These are phyloP conservation scores for Pelobates fuscus DNA, from an alignment of 2,113 vertebrate genomes.

Conservation along the genomic window DNA sequence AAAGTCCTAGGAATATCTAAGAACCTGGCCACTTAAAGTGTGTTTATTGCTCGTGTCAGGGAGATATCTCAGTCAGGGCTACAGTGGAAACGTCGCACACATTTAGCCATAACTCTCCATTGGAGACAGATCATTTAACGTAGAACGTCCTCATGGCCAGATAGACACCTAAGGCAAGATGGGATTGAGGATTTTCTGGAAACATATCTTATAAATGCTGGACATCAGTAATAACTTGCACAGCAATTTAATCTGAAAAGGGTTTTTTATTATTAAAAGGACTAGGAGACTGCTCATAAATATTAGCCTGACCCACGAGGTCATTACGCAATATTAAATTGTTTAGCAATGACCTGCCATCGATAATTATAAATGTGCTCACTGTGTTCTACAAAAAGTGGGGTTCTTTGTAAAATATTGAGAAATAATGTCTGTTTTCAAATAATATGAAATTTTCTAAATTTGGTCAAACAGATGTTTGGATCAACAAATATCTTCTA, in stretches of 20 bases:
- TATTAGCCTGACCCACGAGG: constrained; percentile 6
- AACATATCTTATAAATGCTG: constrained; percentile 13
- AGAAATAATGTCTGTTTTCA: no score
- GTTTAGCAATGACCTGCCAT: no score
- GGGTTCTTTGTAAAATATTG: no score
- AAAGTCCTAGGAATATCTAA: no score
- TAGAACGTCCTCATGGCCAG: not conserved
- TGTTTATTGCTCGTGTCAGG: not conserved
- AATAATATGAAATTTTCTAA: no score
- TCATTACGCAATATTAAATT: not conserved
- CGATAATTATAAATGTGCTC: no score
- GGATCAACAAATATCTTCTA: no score
- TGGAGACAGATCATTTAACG: not conserved
- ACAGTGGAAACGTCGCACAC: constrained; percentile 10
- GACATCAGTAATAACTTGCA: constrained; percentile 22
- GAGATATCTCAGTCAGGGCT: constrained; percentile 20
- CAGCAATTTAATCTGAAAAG: constrained; percentile 12
- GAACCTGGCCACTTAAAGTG: no score
- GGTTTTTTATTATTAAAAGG: not conserved
- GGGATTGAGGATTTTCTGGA: constrained; percentile 1
- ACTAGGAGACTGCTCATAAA: constrained; percentile 25
- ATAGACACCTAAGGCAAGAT: constrained; percentile 23
- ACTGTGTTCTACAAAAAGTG: no score
- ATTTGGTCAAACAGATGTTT: no score
- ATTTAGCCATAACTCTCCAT: constrained; percentile 12